Percentiles rank a stretch among this genome's conserved stretches.
Conservation (phyloP, 2,797 vertebrate genomes). For the Sphenopsis melanotis region DNA sequence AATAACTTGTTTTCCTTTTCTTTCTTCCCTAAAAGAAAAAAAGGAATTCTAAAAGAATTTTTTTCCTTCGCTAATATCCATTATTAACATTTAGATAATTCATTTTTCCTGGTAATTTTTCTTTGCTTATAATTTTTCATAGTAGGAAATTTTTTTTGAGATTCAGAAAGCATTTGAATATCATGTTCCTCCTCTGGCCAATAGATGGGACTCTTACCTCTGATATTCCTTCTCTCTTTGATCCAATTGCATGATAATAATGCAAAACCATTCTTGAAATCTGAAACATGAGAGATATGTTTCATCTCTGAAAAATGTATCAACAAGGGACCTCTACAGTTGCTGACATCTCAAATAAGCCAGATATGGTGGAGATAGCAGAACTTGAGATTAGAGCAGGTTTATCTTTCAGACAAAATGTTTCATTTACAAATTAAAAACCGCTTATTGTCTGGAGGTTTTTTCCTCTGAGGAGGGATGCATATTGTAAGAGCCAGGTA, state of each 20-base stretch:
- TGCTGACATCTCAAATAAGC: neutral
- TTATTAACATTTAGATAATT: neutral
- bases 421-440: neutral
- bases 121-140: neutral
- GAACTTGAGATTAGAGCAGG: neutral
- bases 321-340: neutral
- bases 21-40: neutral
- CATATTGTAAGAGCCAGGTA: neutral
- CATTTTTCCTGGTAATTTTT: neutral
- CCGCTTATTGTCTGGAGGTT: fast-evolving
- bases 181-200: slow-evolving; percentile 1
- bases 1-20: neutral
- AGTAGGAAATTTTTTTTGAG: neutral
- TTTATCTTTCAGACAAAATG: neutral
- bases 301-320: neutral
- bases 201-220: slow-evolving; percentile 42
- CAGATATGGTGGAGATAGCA: neutral
- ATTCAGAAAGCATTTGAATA: neutral
- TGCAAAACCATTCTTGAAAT: neutral
- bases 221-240: neutral
- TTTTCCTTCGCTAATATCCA: neutral
- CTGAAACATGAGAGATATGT: neutral
- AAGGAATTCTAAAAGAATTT: neutral
- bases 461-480: neutral
- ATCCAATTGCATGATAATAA: neutral